These are phyloP conservation scores for Heliconius erato DNA, from an alignment of 2,888 invertebrate species.

Conservation along the genomic window DNA sequence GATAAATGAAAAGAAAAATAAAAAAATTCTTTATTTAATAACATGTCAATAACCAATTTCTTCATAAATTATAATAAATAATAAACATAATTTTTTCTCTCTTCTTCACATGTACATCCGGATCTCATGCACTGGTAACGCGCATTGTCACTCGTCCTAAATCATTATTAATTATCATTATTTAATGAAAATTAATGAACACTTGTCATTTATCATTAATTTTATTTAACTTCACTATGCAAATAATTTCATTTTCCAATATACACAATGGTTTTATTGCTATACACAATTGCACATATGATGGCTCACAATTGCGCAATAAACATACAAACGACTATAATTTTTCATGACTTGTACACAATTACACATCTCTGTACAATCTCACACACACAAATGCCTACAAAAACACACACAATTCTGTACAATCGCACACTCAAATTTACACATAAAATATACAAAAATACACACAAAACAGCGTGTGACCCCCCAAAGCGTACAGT, in stretches of 20 bases:
- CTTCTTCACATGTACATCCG: slow-evolving; percentile 28
- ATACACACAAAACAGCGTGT: slow-evolving; percentile 63
- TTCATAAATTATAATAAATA: neutral
- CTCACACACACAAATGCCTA: neutral
- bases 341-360: neutral
- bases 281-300: neutral
- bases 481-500: slow-evolving; percentile 74
- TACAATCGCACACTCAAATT: neutral
- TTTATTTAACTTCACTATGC: neutral
- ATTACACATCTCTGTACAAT: neutral
- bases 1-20: no score
- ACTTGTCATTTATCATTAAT: slow-evolving; percentile 9
- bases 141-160: neutral
- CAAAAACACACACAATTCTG: no score
- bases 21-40: no score
- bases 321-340: neutral
- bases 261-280: neutral
- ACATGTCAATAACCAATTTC: neutral
- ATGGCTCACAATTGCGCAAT: no score
- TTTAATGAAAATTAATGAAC: slow-evolving; percentile 26
- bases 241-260: neutral
- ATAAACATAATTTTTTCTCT: slow-evolving; percentile 39
- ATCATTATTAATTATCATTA: slow-evolving; percentile 9
- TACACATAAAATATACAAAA: slow-evolving; percentile 7
- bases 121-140: slow-evolving; percentile 32